phyloP scores from a whole-genome alignment of 2,113 vertebrate genomes.

The Dasypus novemcinctus region DNA sequence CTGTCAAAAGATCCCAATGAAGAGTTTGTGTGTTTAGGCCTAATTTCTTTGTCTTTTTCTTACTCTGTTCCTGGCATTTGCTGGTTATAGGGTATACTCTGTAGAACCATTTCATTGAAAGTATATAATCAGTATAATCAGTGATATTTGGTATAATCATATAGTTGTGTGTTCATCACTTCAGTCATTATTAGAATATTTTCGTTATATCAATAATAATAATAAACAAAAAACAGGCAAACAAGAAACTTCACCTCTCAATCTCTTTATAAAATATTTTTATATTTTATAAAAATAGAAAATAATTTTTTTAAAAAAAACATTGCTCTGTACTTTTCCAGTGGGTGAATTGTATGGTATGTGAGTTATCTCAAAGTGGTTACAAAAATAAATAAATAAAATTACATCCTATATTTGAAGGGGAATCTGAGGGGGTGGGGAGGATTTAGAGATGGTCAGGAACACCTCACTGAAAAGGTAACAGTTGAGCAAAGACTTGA shows the following conservation, averaged over 20 bases:
- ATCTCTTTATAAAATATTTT: too few species aligned
- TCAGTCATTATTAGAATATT: too few species aligned
- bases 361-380: background rate
- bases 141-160: too few species aligned
- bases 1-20: slow-evolving; percentile 69
- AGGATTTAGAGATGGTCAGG: background rate
- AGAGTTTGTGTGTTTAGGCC: slow-evolving; percentile 69
- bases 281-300: too few species aligned
- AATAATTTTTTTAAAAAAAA: too few species aligned
- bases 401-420: background rate
- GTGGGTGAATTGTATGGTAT: background rate
- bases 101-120: slow-evolving; percentile 78
- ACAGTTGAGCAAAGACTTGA: background rate
- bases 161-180: too few species aligned
- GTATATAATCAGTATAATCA: too few species aligned
- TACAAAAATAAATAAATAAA: slow-evolving; percentile 5
- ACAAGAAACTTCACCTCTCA: too few species aligned
- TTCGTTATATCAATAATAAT: too few species aligned
- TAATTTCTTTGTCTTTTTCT: slow-evolving; percentile 62
- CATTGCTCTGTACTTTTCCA: background rate
- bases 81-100: slow-evolving; percentile 86
- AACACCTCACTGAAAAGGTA: background rate
- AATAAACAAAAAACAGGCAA: too few species aligned
- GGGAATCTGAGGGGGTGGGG: background rate
- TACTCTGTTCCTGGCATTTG: slow-evolving; percentile 79